Evolutionary conservation across 2,888 invertebrate genomes (phyloP).

Genomic region (Argyresthia goedartella): DNA sequence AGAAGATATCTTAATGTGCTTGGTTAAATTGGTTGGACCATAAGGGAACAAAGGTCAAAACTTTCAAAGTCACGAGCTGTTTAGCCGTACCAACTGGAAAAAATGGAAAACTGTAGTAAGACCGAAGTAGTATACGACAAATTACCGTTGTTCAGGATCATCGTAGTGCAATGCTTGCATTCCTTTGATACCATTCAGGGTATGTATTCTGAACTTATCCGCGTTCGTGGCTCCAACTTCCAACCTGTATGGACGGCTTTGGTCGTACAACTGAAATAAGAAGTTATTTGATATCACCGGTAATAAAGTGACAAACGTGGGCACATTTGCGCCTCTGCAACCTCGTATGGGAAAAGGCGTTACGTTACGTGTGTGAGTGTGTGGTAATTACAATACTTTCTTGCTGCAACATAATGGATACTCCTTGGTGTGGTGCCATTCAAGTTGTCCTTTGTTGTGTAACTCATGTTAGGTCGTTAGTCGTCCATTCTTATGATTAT

Average conservation of each 20-base stretch:
- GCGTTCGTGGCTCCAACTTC: slow-evolving; percentile 22
- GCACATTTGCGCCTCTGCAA: neutral
- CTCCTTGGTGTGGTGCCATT: no score
- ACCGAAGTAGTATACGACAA: neutral
- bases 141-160: slow-evolving; percentile 28
- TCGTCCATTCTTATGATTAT: no score
- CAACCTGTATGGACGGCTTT: slow-evolving; percentile 19
- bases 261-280: slow-evolving; percentile 35
- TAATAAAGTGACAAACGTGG: neutral
- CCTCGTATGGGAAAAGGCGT: neutral
- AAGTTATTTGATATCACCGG: neutral
- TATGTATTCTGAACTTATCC: slow-evolving; percentile 38
- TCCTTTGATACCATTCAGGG: slow-evolving; percentile 27
- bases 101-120: no score
- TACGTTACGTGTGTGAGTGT: neutral
- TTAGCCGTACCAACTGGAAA: no score
- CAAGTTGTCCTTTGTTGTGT: no score
- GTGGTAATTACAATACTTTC: neutral
- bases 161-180: slow-evolving; percentile 29
- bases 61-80: no score
- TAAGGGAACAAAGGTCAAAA: no score
- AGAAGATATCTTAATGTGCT: no score
- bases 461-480: no score
- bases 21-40: no score
- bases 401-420: neutral